phyloP scores from a whole-genome alignment of 2,113 vertebrate species.

The Phodopus roborovskii region DNA sequence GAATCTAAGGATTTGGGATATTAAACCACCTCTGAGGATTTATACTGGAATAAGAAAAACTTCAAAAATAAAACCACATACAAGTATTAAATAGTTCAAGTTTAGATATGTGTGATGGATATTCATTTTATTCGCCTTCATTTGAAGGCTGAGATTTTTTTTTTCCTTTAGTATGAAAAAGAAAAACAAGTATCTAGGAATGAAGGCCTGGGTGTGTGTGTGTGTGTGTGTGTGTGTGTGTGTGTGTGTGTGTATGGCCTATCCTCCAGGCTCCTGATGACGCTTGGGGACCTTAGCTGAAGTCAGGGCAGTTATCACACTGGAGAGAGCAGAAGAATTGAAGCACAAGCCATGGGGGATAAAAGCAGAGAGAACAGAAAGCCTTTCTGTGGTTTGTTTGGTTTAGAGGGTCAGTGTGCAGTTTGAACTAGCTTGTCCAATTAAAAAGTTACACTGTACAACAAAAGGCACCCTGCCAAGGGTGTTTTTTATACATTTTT shows the following conservation, averaged over 20 bases:
- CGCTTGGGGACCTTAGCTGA: neutral
- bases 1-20: conserved; percentile 56
- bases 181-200: neutral
- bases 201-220: neutral
- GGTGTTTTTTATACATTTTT: neutral
- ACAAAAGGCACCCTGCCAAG: neutral
- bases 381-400: neutral
- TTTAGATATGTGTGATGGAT: conserved; percentile 59
- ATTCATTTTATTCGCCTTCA: conserved; percentile 26
- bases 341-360: neutral
- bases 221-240: no score
- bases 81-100: conserved; percentile 52
- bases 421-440: conserved; percentile 20
- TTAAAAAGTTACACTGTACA: conserved; percentile 22
- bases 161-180: conserved; percentile 48
- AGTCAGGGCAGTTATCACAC: neutral
- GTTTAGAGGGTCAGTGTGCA: neutral
- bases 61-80: conserved; percentile 58
- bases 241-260: neutral
- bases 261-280: neutral
- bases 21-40: conserved; percentile 50
- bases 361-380: neutral
- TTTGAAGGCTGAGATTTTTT: conserved; percentile 37
- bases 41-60: conserved; percentile 42
- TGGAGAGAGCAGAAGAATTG: neutral